Evolutionary conservation across 2,113 vertebrate species (phyloP), one percentile per base, ranked within the genome.

Genomic region (Boulengeromyrus knoepffleri): DNA sequence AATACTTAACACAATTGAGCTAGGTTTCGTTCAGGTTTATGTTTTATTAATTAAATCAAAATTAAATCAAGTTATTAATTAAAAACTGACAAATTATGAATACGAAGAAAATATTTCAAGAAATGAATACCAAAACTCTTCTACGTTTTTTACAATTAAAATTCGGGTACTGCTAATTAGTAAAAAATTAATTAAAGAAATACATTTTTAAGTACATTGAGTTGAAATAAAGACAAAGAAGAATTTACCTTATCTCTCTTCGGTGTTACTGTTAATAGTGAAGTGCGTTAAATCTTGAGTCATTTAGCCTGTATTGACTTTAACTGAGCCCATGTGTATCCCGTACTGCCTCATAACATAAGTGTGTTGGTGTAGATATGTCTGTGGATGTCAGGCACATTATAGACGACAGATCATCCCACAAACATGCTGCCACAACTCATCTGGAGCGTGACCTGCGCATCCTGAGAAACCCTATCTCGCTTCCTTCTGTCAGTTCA

Each of bases 171-270:
- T 87, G 21, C 85, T 42, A 21, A 52, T 36, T 31, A 13, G 50
- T 13, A 86, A 49, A n/a, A 49, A 49, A 85, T 1, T 21, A n/a
- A 47, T 49, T 3, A 50, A n/a, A 46, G 45, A 84, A 17, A 49
- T 56, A 42, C 74, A 87, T 19, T 80, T 31, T 47, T 49, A 66
- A 89, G 31, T 47, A 27, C 24, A 50, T 88, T 62, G 31, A 62
- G 21, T 47, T 15, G 74, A 27, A 47, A 49, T 9, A 19, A 50
- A 27, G 50, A 77, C n/a, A 74, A 46, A 77, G 49, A 80, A 80
- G 27, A 7, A 27, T 70, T 89, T 77, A 89, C 88, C 58, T 77
- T 80, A 47, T 50, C 50, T 89, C n/a, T 89, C 87, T 88, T 88
- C 8, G 8, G 88, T 49, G 4, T 31, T 77, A 6, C 66, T 49